Conservation (phyloP, 1,140 invertebrate species). For the Pemphigus obesinymphae region DNA sequence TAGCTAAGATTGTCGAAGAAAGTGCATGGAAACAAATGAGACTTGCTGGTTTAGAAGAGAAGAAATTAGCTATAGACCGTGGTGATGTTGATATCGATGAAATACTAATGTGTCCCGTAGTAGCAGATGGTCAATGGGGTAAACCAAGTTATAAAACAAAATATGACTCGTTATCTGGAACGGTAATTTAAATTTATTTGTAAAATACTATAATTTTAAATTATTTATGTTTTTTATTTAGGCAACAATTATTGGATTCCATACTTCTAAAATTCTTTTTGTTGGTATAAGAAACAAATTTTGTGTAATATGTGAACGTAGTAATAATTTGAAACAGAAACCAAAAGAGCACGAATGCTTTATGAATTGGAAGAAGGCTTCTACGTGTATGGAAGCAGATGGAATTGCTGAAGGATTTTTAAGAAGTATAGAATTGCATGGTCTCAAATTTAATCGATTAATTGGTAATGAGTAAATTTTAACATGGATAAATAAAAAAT, state of each 20-base stretch:
- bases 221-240: background rate
- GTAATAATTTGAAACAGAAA: no score
- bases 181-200: slow-evolving; percentile 39
- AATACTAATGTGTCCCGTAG: slow-evolving; percentile 47
- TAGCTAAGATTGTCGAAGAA: no score
- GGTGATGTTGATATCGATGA: slow-evolving; percentile 44
- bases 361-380: background rate
- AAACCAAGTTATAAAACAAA: slow-evolving; percentile 48
- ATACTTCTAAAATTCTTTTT: background rate
- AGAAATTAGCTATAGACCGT: slow-evolving; percentile 42
- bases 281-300: no score
- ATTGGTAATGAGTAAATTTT: no score
- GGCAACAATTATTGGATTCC: slow-evolving; percentile 4
- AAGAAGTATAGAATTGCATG: background rate
- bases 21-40: no score
- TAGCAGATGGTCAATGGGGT: slow-evolving; percentile 47
- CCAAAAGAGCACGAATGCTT: background rate
- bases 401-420: background rate
- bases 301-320: no score
- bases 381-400: background rate
- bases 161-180: slow-evolving; percentile 47
- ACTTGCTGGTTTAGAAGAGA: slow-evolving; percentile 45
- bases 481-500: no score
- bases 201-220: background rate
- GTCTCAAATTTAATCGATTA: background rate